Base-by-base conservation (phyloP, 1,140 invertebrate species). In the Heterodera carotae region DNA sequence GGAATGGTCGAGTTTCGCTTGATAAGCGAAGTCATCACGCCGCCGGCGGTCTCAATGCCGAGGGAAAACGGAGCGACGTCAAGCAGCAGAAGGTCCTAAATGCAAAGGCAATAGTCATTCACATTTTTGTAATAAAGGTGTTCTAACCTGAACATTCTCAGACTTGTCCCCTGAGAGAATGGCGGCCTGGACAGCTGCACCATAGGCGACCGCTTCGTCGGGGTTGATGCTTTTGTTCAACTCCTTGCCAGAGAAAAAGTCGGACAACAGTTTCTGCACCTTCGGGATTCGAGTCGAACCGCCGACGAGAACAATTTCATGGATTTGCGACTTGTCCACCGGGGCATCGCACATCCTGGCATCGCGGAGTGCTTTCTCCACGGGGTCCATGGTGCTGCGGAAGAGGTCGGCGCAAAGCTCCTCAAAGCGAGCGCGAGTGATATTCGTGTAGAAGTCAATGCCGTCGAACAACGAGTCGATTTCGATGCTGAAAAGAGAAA, bases 21-120 rank as follows among this genome's bases (percentile, higher is more conserved):
- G 88, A 97, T 90, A 25, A 90, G 64, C 78, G 82, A 97, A 94
- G 83, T 93, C 93, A 7, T 93, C 94, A 85, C 93, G 86, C 95
- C 95, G 70, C 95, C 95, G 81, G 94, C 95, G 27, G 95, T 97
- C 88, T 97, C 95, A 85, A 97, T 97, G 91, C 95, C 96, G 84
- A 98, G 90, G 12, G 95, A 97, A 81, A 98, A 88, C 0, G 96
- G 95, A 34, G 95, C 93, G 29, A 97, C 96, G 86, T 98, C 96
- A 39, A 98, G 91, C 80, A 98, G 90, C 48, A 98, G 89, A 76
- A 97, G 88, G 88, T 97, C 95, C 83, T 93, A n/a, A n/a, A n/a
- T n/a, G n/a, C n/a, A n/a, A n/a, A n/a, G n/a, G n/a, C n/a, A n/a
- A n/a, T n/a, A n/a, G n/a, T n/a, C n/a, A n/a, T n/a, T n/a, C n/a